Base-by-base conservation (phyloP, 2,888 invertebrate genomes). In the Drosophila diplacantha region DNA sequence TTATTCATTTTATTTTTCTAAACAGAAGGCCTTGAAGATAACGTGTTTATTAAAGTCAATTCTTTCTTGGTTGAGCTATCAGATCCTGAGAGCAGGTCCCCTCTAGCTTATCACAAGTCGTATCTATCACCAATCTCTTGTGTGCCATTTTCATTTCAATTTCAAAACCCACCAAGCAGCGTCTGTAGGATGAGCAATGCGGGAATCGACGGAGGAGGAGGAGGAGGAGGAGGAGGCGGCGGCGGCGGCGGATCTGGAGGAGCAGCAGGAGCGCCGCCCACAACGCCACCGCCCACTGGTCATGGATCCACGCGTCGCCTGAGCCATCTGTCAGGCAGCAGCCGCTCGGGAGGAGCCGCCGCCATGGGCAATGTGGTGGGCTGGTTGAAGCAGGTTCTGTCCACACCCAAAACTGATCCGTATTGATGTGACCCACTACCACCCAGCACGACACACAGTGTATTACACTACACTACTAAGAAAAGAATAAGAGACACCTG, bases 301-400 rank as follows among this genome's bases (percentile, higher is more conserved):
- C 92, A 92, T 81, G 93, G 93, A 69, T 90, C 93, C 59, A 71
- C 68, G 64, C 83, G 84, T 39, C 82, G 78, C 6, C 91, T 73
- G 90, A 93, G 69, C 92, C 93, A 83, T 91, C 93, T 52, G 90
- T 90, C 74, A n/a, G 82, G 88, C 89, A 78, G 79, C 83, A 73
- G 82, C 82, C 66, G 86, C 7, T 47, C 62, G 34, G 66, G 66
- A 69, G 84, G 87, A 14, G 93, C 92, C 78, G 92, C 93, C 84
- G 92, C 93, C 84, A 92, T 94, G 78, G 91, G 93, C 73, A 93
- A 93, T 77, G 94, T 94, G 84, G 93, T 94, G 73, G 94, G 94
- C 89, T 94, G 94, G 94, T 91, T 94, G 52, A 94, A 94, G 90
- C 94, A 94, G 94, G 94, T 88, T 74, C 75, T 72, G 73, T 62